These are phyloP conservation scores for Symphodus melops DNA, from an alignment of 2,113 vertebrate species.

Conservation along the genomic window DNA sequence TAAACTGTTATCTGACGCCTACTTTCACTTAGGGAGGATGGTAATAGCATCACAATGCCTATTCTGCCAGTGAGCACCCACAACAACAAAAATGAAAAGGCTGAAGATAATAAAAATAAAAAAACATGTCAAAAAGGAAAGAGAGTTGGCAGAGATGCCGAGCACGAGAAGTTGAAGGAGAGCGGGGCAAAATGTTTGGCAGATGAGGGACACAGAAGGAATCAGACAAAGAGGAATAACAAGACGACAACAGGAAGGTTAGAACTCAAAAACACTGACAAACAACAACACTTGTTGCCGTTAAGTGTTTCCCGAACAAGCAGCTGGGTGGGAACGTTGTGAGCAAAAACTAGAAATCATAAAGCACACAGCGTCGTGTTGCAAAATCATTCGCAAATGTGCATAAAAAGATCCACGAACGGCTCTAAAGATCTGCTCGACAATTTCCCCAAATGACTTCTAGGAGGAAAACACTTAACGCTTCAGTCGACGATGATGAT, in stretches of 20 bases:
- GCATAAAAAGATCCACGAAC: too few relatives aligned
- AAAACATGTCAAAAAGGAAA: constrained; percentile 5
- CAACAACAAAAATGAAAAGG: constrained; percentile 8
- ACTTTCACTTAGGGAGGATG: constrained; percentile 23
- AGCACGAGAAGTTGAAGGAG: constrained; percentile 2
- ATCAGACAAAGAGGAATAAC: neutral
- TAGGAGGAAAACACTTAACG: too few relatives aligned
- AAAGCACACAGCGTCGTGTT: too few relatives aligned
- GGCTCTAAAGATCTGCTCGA: too few relatives aligned
- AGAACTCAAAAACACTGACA: neutral
- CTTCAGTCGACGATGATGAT: too few relatives aligned
- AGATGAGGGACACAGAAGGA: neutral
- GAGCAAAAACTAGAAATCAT: too few relatives aligned
- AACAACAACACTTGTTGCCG: too few relatives aligned
- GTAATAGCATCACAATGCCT: constrained; percentile 16
- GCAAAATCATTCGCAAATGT: too few relatives aligned
- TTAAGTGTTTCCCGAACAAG: too few relatives aligned
- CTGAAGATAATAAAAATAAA: neutral
- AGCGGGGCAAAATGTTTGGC: neutral
- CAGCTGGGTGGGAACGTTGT: too few relatives aligned
- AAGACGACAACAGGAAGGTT: neutral
- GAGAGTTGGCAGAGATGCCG: constrained; percentile 1
- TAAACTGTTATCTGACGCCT: constrained; percentile 45
- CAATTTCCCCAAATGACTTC: too few relatives aligned
- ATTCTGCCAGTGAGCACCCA: constrained; percentile 21